Percentiles rank a stretch among this genome's conserved stretches.
Evolutionary conservation across 1,140 invertebrate species (phyloP).

Genomic region (Euborellia annulipes): DNA sequence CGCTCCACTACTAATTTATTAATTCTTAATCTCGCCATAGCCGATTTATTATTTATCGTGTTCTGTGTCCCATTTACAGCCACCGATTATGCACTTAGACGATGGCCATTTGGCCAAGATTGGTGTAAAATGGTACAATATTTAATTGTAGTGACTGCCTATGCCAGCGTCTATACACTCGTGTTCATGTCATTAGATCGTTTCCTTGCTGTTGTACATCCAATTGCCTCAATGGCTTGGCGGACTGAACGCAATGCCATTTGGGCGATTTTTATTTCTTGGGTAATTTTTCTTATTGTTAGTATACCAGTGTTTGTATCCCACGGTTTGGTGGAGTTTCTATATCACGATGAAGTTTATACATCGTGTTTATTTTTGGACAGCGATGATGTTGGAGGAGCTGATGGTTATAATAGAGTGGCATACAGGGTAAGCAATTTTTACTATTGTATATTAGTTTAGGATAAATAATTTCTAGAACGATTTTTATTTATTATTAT

Average conservation of each 20-base stretch:
- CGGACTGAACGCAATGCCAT: constrained; percentile 75
- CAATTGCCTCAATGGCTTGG: constrained; percentile 74
- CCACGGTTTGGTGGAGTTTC: constrained; percentile 58
- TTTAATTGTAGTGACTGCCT: constrained; percentile 75
- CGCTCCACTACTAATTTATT: constrained; percentile 83
- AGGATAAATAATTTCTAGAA: too few relatives aligned
- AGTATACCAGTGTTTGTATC: constrained; percentile 61
- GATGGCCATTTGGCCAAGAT: constrained; percentile 80
- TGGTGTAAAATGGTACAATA: constrained; percentile 85
- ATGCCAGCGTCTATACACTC: constrained; percentile 84
- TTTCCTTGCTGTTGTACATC: constrained; percentile 88
- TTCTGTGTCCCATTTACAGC: constrained; percentile 93
- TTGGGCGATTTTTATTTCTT: constrained; percentile 58
- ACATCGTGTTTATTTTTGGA: constrained; percentile 48
- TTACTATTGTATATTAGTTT: too few relatives aligned
- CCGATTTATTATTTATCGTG: constrained; percentile 85
- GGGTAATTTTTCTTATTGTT: constrained; percentile 61
- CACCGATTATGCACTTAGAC: constrained; percentile 66
- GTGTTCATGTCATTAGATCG: constrained; percentile 91
- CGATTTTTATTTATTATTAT: too few relatives aligned
- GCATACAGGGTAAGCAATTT: constrained; percentile 43
- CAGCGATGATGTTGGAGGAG: constrained; percentile 20
- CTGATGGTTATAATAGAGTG: constrained; percentile 45
- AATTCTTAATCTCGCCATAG: constrained; percentile 75
- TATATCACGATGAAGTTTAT: constrained; percentile 39